phyloP scores from a whole-genome alignment of 2,888 invertebrate species.

The Agrilus cyanescens region DNA sequence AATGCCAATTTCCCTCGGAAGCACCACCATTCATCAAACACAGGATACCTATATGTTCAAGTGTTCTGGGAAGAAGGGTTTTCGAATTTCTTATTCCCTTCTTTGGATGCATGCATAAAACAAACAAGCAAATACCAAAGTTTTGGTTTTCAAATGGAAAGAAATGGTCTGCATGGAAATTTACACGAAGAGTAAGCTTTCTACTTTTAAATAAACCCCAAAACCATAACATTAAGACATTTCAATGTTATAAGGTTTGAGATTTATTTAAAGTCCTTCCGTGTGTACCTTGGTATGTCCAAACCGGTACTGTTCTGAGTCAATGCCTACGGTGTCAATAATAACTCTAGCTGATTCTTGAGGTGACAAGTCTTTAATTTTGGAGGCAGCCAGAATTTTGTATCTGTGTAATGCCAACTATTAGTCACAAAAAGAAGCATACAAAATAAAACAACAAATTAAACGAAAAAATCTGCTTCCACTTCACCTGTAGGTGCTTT shows the following conservation, averaged over 20 bases:
- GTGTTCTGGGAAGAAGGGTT: no score
- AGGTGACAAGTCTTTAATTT: conserved; percentile 59
- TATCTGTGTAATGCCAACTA: conserved; percentile 60
- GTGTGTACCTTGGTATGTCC: conserved; percentile 88
- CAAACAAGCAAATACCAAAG: no score
- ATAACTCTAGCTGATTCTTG: conserved; percentile 74
- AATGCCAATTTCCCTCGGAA: no score
- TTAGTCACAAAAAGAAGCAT: no score
- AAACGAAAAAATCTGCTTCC: no score
- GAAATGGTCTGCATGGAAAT: background rate
- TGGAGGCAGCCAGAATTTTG: conserved; percentile 97
- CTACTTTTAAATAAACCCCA: background rate
- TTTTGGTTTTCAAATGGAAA: no score
- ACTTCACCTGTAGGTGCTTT: no score
- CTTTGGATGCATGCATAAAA: no score
- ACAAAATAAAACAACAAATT: no score
- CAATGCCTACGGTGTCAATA: conserved; percentile 72
- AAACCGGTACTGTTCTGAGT: conserved; percentile 85
- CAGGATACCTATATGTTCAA: no score
- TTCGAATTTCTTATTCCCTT: no score
- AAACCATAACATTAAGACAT: background rate
- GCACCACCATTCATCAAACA: no score
- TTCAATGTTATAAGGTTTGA: background rate
- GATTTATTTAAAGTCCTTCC: conserved; percentile 7
- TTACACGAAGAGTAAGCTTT: background rate